Evolutionary conservation across 2,888 invertebrate genomes (phyloP).

Genomic region (Archips crataeganus): DNA sequence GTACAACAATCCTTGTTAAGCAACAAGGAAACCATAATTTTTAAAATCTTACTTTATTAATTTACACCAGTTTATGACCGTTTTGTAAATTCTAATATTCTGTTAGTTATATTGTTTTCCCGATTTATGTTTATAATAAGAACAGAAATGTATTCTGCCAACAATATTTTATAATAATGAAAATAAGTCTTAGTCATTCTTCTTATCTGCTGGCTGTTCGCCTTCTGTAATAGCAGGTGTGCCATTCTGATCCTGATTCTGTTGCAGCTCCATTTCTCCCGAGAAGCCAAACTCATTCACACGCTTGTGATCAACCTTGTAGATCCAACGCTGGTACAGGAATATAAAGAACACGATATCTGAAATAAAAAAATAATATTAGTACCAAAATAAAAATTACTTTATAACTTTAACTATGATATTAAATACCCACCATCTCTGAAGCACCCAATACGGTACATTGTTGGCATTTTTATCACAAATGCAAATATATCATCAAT

Average conservation of each 20-base stretch:
- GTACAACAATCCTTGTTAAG: not conserved
- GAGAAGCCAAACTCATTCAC: slow-evolving; percentile 99
- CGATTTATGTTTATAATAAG: slow-evolving; percentile 29
- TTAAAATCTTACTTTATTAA: slow-evolving; percentile 6
- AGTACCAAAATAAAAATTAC: not conserved
- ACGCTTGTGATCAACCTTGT: slow-evolving; percentile 97
- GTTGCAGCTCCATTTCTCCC: slow-evolving; percentile 93
- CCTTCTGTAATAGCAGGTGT: slow-evolving; percentile 69
- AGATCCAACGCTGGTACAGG: slow-evolving; percentile 99
- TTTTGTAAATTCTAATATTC: slow-evolving; percentile 25
- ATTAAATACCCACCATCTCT: slow-evolving; percentile 90
- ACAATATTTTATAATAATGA: slow-evolving; percentile 20
- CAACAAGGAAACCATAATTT: not conserved
- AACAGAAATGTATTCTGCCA: slow-evolving; percentile 34
- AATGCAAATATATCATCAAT: slow-evolving; percentile 99
- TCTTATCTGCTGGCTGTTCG: slow-evolving; percentile 69
- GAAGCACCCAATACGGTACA: slow-evolving; percentile 99
- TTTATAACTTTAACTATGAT: not conserved
- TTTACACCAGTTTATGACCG: slow-evolving; percentile 13
- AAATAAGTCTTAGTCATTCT: slow-evolving; percentile 70
- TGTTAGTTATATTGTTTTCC: slow-evolving; percentile 37
- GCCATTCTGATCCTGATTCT: slow-evolving; percentile 67
- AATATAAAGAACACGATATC: slow-evolving; percentile 99
- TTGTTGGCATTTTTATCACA: slow-evolving; percentile 99
- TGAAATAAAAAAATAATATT: slow-evolving; percentile 67